Base-by-base conservation (phyloP, 2,797 vertebrate genomes). In the Rhinophrynus dorsalis region DNA sequence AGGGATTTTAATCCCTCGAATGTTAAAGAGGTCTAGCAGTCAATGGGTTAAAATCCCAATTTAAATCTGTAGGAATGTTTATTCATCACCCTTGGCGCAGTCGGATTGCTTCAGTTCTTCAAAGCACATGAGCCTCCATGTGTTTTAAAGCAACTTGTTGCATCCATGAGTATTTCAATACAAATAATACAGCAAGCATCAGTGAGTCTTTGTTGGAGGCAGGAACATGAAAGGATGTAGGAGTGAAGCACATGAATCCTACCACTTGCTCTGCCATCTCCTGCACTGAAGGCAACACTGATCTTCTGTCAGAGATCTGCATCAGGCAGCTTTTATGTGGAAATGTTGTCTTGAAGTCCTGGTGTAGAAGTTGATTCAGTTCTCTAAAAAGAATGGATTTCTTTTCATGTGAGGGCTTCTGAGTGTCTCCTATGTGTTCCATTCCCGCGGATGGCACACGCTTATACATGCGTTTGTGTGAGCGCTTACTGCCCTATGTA, bases 271-370 rank as follows among this genome's bases (percentile, higher is more conserved):
- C 23, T 44, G 67, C 35, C 21, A 11, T 20, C 45, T 6, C 21
- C 3, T 66, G 17, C 62, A 35, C 52, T 12, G 44, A 72, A 42
- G 58, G 40, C 57, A 48, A 20, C 30, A 52, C 33, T 40, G 68
- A 57, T 72, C 62, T 44, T 52, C 48, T 55, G 37, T 69, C 67
- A 69, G 24, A 26, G n/a, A 61, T 62, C 69, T 42, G 61, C 61
- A 65, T 56, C 9, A 23, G 1, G n/a, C 1, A 11, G 24, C 62
- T 73, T 73, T 73, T 45, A 66, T 73, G 45, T 73, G 69, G 61
- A 59, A 66, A 59, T 73, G 33, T 17, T 24, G 58, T 20, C 45
- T 73, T 59, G 69, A 65, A 72, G 68, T 58, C 10, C 18, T 30
- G 33, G 11, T 42, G 54, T 50, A 58, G 33, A 42, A 58, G 61